Conservation (phyloP, 2,113 vertebrate genomes). For the Gyps fulvus region DNA sequence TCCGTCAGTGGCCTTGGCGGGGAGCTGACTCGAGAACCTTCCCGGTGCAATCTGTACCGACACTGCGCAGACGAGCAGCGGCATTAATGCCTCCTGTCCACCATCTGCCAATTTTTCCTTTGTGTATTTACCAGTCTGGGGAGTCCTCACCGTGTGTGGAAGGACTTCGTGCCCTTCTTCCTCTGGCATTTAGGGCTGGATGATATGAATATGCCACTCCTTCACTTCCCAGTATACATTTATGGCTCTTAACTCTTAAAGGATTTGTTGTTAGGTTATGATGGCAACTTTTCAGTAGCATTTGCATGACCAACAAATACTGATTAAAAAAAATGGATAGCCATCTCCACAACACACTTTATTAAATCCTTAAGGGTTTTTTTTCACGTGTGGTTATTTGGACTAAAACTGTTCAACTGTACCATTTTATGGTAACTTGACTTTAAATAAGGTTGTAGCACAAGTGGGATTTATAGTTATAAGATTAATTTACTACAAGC, state of each 20-base stretch:
- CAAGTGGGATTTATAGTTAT: background rate
- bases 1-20: accelerated
- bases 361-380: background rate
- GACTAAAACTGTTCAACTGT: background rate
- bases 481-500: background rate
- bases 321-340: background rate
- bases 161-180: background rate
- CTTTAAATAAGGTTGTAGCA: background rate
- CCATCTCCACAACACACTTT: background rate
- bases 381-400: background rate
- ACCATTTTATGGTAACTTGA: background rate
- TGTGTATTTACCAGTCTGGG: background rate
- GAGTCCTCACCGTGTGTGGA: background rate
- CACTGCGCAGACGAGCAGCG: accelerated
- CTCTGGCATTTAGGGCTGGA: background rate
- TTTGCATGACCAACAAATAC: background rate
- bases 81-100: background rate
- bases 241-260: background rate
- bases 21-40: background rate
- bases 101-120: background rate
- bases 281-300: background rate
- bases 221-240: background rate
- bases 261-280: background rate
- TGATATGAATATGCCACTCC: background rate
- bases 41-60: accelerated